These are phyloP conservation scores for Phymastichus coffea DNA, from an alignment of 1,140 invertebrate species.

Conservation along the genomic window DNA sequence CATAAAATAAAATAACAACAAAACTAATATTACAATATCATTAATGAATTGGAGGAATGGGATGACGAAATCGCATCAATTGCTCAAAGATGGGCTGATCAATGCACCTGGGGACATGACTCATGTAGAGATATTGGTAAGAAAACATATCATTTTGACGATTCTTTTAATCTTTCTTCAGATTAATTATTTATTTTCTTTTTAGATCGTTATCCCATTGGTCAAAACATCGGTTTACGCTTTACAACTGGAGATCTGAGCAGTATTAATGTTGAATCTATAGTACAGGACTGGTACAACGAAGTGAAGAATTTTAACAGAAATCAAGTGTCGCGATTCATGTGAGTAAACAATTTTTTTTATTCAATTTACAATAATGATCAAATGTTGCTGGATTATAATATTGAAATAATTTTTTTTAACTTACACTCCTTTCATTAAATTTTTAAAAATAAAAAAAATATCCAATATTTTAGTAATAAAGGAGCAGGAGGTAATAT, in stretches of 20 bases:
- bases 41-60: constrained; percentile 65
- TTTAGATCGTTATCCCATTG: constrained; percentile 18
- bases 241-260: background rate
- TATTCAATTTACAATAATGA: background rate
- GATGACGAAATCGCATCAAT: constrained; percentile 79
- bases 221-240: constrained; percentile 22
- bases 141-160: no score
- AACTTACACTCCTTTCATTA: no score
- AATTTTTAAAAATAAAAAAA: no score
- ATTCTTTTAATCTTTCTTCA: no score
- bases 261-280: background rate
- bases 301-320: background rate
- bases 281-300: constrained; percentile 6
- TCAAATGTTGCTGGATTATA: background rate
- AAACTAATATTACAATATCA: no score
- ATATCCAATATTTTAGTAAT: no score
- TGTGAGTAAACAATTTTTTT: background rate
- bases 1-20: no score
- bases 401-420: no score
- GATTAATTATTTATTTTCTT: background rate
- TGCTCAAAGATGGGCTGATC: constrained; percentile 81
- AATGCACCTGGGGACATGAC: constrained; percentile 76
- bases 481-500: no score
- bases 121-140: constrained; percentile 62
- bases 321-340: background rate